phyloP scores from a whole-genome alignment of 1,140 invertebrate species.

The Holcopasites calliopsidis region DNA sequence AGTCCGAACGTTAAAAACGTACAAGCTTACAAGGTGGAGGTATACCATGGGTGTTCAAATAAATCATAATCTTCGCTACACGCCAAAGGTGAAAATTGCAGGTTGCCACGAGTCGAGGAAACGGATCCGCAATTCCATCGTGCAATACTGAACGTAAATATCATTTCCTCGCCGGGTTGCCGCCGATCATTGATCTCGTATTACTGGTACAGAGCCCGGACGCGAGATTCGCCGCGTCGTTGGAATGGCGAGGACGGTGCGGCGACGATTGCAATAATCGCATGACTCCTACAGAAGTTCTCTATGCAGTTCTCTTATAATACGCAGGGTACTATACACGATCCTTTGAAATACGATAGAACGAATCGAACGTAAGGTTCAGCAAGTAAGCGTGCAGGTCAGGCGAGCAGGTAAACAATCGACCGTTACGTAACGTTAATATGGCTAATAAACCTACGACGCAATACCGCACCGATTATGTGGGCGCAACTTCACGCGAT shows the following conservation, averaged over 20 bases:
- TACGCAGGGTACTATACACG: no score
- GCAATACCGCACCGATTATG: slow-evolving; percentile 29
- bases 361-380: not conserved
- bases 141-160: not conserved
- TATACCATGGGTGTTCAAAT: no score
- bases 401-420: slow-evolving; percentile 18
- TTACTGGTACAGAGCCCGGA: no score
- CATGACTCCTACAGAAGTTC: not conserved
- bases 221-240: not conserved
- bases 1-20: no score
- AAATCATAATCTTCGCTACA: no score
- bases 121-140: no score
- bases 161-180: no score
- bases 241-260: not conserved
- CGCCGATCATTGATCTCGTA: not conserved
- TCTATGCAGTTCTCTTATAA: no score
- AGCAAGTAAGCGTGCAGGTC: not conserved
- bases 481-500: slow-evolving; percentile 39
- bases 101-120: no score
- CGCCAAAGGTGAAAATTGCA: no score
- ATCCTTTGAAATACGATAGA: no score
- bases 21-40: no score
- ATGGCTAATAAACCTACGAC: slow-evolving; percentile 29
- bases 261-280: not conserved
- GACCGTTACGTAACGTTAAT: slow-evolving; percentile 31